Conservation (phyloP, 2,797 vertebrate species). For the Moxostoma hubbsi region DNA sequence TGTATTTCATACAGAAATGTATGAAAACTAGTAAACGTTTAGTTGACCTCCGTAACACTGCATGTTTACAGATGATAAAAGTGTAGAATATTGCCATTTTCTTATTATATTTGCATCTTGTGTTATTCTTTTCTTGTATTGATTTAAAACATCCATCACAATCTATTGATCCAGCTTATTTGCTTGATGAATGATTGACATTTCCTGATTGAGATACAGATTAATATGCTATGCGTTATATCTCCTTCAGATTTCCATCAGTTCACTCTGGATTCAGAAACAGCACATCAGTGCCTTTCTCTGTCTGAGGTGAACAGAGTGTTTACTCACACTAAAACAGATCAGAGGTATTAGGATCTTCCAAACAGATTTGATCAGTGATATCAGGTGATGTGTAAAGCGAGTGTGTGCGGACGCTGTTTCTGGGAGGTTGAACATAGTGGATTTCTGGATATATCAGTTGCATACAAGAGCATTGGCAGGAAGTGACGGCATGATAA, state of each 20-base stretch:
- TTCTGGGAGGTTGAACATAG: conserved; percentile 25
- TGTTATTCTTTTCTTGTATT: no score
- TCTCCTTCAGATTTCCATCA: not conserved
- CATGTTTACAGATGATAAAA: no score
- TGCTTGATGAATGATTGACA: no score
- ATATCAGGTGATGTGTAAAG: conserved; percentile 2
- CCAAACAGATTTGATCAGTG: not conserved
- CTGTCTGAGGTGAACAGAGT: not conserved
- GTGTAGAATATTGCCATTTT: no score
- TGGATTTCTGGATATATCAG: not conserved
- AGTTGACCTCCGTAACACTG: no score
- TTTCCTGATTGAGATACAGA: no score
- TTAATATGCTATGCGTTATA: not conserved
- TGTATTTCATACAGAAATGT: no score
- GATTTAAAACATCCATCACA: no score
- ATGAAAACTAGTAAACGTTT: no score
- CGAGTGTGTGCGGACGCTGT: not conserved
- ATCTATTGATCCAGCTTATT: no score
- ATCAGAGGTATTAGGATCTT: not conserved
- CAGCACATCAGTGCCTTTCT: not conserved
- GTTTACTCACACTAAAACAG: not conserved
- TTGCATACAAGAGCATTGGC: not conserved
- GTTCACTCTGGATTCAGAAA: not conserved
- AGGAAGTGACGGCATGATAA: no score
- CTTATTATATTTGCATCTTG: no score